Evolutionary conservation across 2,888 invertebrate species (phyloP).

Genomic region (Hydrotaea diabolus): DNA sequence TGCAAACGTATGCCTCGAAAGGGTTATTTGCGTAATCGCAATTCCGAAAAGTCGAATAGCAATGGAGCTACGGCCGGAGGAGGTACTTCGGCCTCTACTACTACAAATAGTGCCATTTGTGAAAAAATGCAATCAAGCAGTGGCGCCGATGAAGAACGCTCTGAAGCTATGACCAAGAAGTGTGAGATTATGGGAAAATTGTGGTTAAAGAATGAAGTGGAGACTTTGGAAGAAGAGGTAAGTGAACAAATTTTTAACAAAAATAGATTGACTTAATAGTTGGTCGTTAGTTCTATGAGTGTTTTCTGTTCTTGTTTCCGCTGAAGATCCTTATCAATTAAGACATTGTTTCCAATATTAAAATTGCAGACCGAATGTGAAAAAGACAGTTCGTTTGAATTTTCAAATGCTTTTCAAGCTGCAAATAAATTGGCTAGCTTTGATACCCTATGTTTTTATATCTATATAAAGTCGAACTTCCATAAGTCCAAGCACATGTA

Average conservation of each 20-base stretch:
- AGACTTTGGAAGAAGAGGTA: constrained; percentile 89
- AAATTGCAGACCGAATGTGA: too few relatives aligned
- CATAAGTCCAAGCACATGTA: too few relatives aligned
- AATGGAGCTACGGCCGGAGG: constrained; percentile 72
- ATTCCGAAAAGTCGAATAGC: constrained; percentile 75
- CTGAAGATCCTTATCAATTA: too few relatives aligned
- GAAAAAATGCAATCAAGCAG: constrained; percentile 79
- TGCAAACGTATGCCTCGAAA: constrained; percentile 79
- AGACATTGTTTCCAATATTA: too few relatives aligned
- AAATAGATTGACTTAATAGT: too few relatives aligned
- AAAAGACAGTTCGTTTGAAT: too few relatives aligned
- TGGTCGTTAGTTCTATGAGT: too few relatives aligned
- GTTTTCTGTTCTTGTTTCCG: too few relatives aligned
- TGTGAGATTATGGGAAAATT: constrained; percentile 89
- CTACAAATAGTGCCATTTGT: constrained; percentile 76
- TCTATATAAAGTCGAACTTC: too few relatives aligned
- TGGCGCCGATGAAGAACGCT: constrained; percentile 80
- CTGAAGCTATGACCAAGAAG: constrained; percentile 78
- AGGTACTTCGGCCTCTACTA: constrained; percentile 75
- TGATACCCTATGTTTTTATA: too few relatives aligned
- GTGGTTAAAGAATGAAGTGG: constrained; percentile 94
- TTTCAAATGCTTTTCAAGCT: too few relatives aligned
- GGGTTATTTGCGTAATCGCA: constrained; percentile 79
- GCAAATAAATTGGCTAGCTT: too few relatives aligned
- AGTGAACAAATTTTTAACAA: not conserved